Conservation (phyloP, 1,140 invertebrate species). For the Drosophila rhopaloa region DNA sequence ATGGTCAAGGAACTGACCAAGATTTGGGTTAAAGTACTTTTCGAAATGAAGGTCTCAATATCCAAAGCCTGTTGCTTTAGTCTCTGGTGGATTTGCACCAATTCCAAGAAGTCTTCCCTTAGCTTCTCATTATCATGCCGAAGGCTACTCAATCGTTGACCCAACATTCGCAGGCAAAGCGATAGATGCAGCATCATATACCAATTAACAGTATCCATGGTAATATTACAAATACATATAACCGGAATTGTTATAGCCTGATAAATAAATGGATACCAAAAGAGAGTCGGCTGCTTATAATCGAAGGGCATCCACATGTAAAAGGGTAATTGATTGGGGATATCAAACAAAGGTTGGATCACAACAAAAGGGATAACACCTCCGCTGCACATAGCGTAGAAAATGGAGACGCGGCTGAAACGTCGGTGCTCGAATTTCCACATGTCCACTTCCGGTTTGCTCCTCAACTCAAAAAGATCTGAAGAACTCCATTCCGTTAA, state of each 20-base stretch:
- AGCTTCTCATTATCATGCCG: conserved; percentile 1
- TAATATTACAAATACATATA: conserved; percentile 38
- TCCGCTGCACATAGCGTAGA: conserved; percentile 37
- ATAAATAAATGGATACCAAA: conserved; percentile 54
- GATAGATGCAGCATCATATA: conserved; percentile 68
- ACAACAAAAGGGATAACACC: conserved; percentile 36
- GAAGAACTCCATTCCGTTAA: conserved; percentile 39
- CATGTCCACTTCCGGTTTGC: conserved; percentile 29
- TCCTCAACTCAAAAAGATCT: conserved; percentile 16
- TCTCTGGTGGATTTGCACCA: conserved; percentile 28
- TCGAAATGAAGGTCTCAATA: conserved; percentile 52
- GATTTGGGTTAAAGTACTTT: conserved; percentile 57
- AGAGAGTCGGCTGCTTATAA: conserved; percentile 34
- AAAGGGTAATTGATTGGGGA: conserved; percentile 52
- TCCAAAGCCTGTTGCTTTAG: conserved; percentile 29
- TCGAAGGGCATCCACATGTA: conserved; percentile 63
- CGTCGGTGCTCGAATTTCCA: conserved; percentile 40
- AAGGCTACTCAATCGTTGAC: conserved; percentile 33
- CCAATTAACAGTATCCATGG: conserved; percentile 53
- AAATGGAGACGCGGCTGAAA: conserved; percentile 15
- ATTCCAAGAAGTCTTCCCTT: conserved; percentile 20
- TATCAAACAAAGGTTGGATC: conserved; percentile 26
- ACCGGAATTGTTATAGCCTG: conserved; percentile 37
- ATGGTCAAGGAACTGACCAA: conserved; percentile 60
- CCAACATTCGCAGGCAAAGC: conserved; percentile 51